These are phyloP conservation scores for Oryzias javanicus DNA, from an alignment of 2,113 vertebrate species.

Conservation along the genomic window DNA sequence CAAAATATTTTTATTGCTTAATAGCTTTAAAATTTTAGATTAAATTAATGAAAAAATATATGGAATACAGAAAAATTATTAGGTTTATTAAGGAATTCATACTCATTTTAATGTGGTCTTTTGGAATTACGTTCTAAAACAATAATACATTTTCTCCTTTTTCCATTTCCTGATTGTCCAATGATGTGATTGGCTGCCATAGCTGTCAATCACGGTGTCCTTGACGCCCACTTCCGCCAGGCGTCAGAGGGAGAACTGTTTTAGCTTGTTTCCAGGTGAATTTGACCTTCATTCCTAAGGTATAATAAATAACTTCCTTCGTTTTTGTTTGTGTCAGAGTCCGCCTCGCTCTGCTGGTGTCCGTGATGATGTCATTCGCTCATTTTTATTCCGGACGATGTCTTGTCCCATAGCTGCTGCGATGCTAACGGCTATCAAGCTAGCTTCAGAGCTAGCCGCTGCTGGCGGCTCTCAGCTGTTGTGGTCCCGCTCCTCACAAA, in stretches of 20 bases:
- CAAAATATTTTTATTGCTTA: too few relatives aligned
- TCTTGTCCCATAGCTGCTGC: slow-evolving; percentile 7
- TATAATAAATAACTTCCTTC: slow-evolving; percentile 21
- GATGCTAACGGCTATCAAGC: slow-evolving; percentile 46
- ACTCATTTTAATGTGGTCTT: too few relatives aligned
- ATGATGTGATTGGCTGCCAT: slow-evolving; percentile 40
- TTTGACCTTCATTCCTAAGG: slow-evolving; percentile 40
- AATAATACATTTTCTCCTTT: slow-evolving; percentile 3
- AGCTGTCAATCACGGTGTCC: slow-evolving; percentile 59
- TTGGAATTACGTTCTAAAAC: too few relatives aligned
- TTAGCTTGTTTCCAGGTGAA: slow-evolving; percentile 47
- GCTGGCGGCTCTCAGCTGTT: neutral
- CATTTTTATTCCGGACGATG: neutral
- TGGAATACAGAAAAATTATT: too few relatives aligned
- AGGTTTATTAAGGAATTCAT: too few relatives aligned
- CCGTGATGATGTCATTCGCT: neutral
- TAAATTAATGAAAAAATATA: too few relatives aligned
- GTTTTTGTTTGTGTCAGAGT: neutral
- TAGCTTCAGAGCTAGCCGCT: neutral
- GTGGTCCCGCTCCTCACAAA: neutral
- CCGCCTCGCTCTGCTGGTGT: neutral
- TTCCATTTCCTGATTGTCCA: neutral
- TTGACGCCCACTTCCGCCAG: slow-evolving; percentile 66
- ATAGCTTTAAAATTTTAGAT: too few relatives aligned
- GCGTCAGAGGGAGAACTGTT: slow-evolving; percentile 5